Percentiles rank a stretch among this genome's conserved stretches.
Evolutionary conservation across 2,888 invertebrate species (phyloP).

Genomic region (Cerastis rubricosa): DNA sequence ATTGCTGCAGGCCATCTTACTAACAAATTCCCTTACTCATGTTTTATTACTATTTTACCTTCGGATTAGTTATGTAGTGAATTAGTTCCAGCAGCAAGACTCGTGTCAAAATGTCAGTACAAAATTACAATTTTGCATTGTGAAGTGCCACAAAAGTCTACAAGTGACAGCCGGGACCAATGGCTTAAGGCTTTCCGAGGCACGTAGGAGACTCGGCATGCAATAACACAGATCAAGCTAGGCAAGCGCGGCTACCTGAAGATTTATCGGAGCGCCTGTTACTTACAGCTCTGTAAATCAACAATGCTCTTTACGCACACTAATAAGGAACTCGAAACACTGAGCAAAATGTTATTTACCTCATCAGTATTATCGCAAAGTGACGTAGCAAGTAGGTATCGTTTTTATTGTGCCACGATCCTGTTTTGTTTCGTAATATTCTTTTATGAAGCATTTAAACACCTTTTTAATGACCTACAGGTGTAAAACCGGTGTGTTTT

Average conservation of each 20-base stretch:
- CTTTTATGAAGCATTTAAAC: constrained; percentile 49
- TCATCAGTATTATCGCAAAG: constrained; percentile 18
- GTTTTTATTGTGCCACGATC: constrained; percentile 37
- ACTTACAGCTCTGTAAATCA: not conserved
- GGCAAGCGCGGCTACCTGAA: no score
- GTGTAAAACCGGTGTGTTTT: constrained; percentile 35
- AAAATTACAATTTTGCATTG: not conserved
- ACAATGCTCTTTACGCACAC: not conserved
- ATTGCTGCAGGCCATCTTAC: not conserved
- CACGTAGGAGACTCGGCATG: no score
- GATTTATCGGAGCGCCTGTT: no score
- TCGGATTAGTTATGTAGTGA: not conserved
- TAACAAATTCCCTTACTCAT: not conserved
- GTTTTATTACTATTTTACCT: not conserved
- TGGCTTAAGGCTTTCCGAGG: no score
- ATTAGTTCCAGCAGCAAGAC: no score
- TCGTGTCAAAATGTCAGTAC: not conserved
- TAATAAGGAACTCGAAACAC: not conserved
- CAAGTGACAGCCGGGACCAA: no score
- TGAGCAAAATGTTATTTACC: constrained; percentile 20
- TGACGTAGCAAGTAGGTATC: constrained; percentile 12
- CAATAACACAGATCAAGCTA: no score
- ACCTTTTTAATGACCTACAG: constrained; percentile 46
- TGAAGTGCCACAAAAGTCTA: not conserved
- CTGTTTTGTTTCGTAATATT: constrained; percentile 33